Evolutionary conservation across 2,113 vertebrate species (phyloP).

Genomic region (Brachypteracias leptosomus): DNA sequence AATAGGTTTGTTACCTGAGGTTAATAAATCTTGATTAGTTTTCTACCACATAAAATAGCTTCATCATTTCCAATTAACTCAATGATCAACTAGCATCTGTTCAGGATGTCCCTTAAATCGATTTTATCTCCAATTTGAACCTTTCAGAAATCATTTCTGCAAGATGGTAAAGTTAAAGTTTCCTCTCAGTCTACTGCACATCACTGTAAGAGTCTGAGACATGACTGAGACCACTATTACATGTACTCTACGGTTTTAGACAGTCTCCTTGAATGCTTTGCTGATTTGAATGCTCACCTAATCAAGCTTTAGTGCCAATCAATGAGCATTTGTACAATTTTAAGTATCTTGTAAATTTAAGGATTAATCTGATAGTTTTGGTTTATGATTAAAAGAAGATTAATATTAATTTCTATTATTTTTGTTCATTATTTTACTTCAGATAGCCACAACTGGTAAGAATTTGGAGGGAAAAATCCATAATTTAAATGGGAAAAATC

Average conservation of each 20-base stretch:
- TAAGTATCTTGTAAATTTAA: background rate
- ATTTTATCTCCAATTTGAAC: background rate
- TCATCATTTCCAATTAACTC: slow-evolving; percentile 27
- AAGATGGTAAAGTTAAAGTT: background rate
- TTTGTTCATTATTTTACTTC: background rate
- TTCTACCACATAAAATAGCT: background rate
- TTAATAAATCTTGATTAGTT: slow-evolving; percentile 53
- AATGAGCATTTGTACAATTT: background rate
- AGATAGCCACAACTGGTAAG: background rate
- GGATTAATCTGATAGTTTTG: background rate
- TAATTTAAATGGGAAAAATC: background rate
- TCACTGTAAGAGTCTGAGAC: background rate
- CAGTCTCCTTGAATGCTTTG: background rate
- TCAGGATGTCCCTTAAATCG: slow-evolving; percentile 4
- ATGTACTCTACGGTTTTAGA: background rate
- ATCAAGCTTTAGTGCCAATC: background rate
- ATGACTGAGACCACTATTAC: background rate
- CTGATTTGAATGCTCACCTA: background rate
- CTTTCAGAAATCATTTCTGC: background rate
- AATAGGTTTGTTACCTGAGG: background rate
- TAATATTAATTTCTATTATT: background rate
- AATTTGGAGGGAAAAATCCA: background rate
- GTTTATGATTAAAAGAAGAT: background rate
- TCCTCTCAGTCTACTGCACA: background rate
- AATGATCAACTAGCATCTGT: background rate